Base-by-base conservation (phyloP, 2,888 invertebrate genomes). In the Agrenia bidenticulata region DNA sequence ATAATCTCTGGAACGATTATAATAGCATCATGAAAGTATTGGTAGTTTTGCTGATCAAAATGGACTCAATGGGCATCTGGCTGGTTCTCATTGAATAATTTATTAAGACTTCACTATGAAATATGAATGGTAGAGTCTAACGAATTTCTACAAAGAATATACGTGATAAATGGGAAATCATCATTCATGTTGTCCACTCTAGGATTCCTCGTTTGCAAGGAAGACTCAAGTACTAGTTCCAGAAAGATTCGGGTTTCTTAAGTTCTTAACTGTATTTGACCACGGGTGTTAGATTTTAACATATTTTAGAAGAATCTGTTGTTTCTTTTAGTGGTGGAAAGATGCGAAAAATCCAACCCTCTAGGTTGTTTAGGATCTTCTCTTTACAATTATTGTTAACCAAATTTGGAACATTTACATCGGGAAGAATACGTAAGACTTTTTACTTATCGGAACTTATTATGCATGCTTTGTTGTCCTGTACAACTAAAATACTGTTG, bases 11-110 rank as follows among this genome's bases (percentile, higher is more conserved):
- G n/a, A n/a, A n/a, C n/a, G n/a, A n/a, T n/a, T n/a, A n/a, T n/a
- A n/a, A n/a, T n/a, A n/a, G n/a, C n/a, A n/a, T n/a, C n/a, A n/a
- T n/a, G n/a, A n/a, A n/a, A n/a, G n/a, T n/a, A n/a, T n/a, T n/a
- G n/a, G n/a, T n/a, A 63, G 1, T 83, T 77, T 77, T 83, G 83
- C 13, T 78, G 79, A 32, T 83, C 80, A 39, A 84, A 75, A 0
- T 83, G 83, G 1, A 83, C 82, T 51, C 83, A 82, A 66, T 63
- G 66, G 67, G 67, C 72, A 72, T 69, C 72, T 72, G 72, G 57
- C 66, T 55, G 45, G 69, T 69, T 55, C 69, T 26, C 49, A 24
- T 19, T 62, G 55, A 58, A 68, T 66, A 64, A 66, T 68, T 64
- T 60, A 71, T 71, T 7, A 19, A 45, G n/a, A 55, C 55, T 55